Percentiles rank a stretch among this genome's conserved stretches.
Evolutionary conservation across 2,797 vertebrate species (phyloP).

Genomic region (Megaceryle alcyon): DNA sequence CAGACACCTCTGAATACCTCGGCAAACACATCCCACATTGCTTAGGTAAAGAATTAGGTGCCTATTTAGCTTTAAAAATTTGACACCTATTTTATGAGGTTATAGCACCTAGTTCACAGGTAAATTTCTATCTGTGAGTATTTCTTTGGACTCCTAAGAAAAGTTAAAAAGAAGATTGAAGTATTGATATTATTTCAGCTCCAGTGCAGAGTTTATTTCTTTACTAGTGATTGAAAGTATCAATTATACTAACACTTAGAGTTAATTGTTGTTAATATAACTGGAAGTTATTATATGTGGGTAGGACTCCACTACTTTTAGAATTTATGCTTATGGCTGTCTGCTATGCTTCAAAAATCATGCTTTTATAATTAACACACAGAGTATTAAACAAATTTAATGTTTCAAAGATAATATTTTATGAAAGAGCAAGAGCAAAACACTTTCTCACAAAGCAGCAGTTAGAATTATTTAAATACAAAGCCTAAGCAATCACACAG

Average conservation of each 20-base stretch:
- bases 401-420: background rate
- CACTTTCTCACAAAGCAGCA: background rate
- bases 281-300: background rate
- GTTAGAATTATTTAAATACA: background rate
- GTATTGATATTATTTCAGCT: background rate
- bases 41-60: background rate
- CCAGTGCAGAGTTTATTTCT: background rate
- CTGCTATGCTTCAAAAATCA: background rate
- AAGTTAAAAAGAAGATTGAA: background rate
- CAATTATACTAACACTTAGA: background rate
- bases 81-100: background rate
- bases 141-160: background rate
- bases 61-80: background rate
- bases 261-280: background rate
- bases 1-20: background rate
- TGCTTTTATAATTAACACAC: background rate
- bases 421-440: background rate
- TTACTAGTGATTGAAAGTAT: background rate
- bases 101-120: background rate
- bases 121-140: background rate
- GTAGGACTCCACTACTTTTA: background rate
- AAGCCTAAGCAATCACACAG: background rate
- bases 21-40: background rate
- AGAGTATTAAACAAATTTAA: background rate
- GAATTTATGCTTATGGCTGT: background rate